A percentile compares a stretch with the other conserved stretches of the same genome.
These are phyloP conservation scores for Apomyelois bistriatella DNA, from an alignment of 2,888 invertebrate genomes.

Conservation along the genomic window DNA sequence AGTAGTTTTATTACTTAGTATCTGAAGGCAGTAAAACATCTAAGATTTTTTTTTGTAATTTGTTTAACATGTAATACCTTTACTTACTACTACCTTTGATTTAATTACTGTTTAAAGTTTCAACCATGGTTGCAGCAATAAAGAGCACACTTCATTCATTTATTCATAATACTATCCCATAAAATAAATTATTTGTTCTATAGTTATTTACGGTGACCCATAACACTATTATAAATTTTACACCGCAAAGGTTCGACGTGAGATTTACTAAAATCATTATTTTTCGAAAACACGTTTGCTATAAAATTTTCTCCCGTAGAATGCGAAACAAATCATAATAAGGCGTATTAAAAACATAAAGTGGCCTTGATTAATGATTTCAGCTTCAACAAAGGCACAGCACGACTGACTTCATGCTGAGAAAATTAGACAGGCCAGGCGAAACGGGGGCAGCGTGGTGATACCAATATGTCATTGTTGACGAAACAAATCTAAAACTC, in stretches of 20 bases:
- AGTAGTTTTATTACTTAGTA: too few species aligned
- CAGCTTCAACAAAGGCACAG: slow-evolving; percentile 62
- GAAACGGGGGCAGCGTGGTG: slow-evolving; percentile 37
- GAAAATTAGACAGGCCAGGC: slow-evolving; percentile 52
- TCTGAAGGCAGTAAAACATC: too few species aligned
- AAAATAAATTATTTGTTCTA: too few species aligned
- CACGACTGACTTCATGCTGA: slow-evolving; percentile 57
- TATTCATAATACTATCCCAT: too few species aligned
- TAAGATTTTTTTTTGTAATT: too few species aligned
- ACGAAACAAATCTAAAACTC: slow-evolving; percentile 27
- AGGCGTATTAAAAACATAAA: slow-evolving; percentile 46
- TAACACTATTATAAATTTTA: background rate
- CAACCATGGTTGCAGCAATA: too few species aligned
- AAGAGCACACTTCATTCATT: too few species aligned
- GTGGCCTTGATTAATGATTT: slow-evolving; percentile 68
- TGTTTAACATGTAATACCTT: too few species aligned
- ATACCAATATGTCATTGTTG: slow-evolving; percentile 42
- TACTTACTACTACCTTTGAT: too few species aligned
- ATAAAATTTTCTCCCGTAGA: slow-evolving; percentile 27
- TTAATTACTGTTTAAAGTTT: too few species aligned
- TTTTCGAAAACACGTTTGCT: slow-evolving; percentile 11
- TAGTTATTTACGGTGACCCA: background rate
- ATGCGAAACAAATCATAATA: slow-evolving; percentile 54
- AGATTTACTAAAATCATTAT: background rate
- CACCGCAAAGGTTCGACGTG: background rate